These are phyloP conservation scores for Candoia aspera DNA, from an alignment of 2,113 vertebrate species.

Conservation along the genomic window DNA sequence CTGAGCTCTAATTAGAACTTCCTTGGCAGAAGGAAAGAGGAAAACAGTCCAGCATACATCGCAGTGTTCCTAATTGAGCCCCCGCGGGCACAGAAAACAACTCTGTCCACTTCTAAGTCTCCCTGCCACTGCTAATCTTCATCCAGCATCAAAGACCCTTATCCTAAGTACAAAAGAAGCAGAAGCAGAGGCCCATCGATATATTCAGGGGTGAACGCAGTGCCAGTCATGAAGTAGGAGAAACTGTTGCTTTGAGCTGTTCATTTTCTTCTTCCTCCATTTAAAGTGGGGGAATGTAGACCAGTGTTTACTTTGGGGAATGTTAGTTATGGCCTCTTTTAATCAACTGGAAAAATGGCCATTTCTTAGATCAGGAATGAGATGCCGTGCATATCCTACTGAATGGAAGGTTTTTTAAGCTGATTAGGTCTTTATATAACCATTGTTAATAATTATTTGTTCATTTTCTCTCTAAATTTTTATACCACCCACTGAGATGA, in stretches of 20 bases:
- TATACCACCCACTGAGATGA: no score
- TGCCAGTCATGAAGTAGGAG: neutral
- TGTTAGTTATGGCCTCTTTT: neutral
- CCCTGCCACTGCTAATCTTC: slow-evolving; percentile 16
- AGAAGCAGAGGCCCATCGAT: neutral
- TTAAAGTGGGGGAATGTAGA: neutral
- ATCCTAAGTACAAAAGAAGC: neutral
- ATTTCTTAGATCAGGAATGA: neutral
- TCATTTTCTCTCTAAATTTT: no score
- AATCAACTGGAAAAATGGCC: neutral
- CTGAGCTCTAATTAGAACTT: slow-evolving; percentile 33
- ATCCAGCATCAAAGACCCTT: neutral
- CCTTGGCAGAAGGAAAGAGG: neutral
- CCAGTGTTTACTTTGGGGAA: neutral
- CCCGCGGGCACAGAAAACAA: neutral
- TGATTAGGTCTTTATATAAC: neutral
- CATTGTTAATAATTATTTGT: no score
- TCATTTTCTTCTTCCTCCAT: neutral
- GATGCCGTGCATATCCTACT: neutral
- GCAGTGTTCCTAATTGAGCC: slow-evolving; percentile 15
- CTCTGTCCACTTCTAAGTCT: slow-evolving; percentile 23
- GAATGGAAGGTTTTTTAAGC: neutral
- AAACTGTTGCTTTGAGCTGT: neutral
- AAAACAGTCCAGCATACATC: neutral
- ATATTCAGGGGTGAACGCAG: neutral